These are phyloP conservation scores for Oncorhynchus keta DNA, from an alignment of 2,113 vertebrate genomes.

Conservation along the genomic window DNA sequence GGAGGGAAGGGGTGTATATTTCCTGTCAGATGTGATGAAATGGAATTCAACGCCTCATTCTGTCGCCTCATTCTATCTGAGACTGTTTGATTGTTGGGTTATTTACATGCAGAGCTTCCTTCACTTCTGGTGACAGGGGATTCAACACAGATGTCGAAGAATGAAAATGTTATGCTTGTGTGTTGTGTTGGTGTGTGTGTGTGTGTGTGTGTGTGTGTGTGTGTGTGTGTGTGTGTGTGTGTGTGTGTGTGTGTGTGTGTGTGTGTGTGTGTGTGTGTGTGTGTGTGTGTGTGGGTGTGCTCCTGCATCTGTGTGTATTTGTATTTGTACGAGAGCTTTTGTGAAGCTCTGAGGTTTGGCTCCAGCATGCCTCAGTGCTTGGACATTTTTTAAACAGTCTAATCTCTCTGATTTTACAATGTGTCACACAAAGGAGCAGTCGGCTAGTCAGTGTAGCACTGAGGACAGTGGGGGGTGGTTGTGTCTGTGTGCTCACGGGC, in stretches of 20 bases:
- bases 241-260: not conserved
- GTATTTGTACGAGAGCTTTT: no score
- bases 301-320: no score
- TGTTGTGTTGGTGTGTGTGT: not conserved
- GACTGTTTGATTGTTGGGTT: no score
- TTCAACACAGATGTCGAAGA: not conserved
- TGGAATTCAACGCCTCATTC: no score
- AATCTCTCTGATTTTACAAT: not conserved
- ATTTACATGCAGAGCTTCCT: no score
- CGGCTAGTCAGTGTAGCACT: not conserved
- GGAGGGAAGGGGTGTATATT: not conserved
- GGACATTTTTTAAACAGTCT: not conserved
- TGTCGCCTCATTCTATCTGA: no score
- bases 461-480: not conserved
- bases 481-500: not conserved
- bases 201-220: no score
- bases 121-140: not conserved
- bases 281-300: not conserved
- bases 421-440: constrained; percentile 1
- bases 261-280: not conserved
- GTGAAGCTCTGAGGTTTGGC: not conserved
- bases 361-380: not conserved
- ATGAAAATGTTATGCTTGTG: not conserved
- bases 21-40: no score
- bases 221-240: not conserved